A percentile compares a stretch with the other conserved stretches of the same genome.
phyloP scores from a whole-genome alignment of 2,888 invertebrate species.

The Epistrophella euchroma region DNA sequence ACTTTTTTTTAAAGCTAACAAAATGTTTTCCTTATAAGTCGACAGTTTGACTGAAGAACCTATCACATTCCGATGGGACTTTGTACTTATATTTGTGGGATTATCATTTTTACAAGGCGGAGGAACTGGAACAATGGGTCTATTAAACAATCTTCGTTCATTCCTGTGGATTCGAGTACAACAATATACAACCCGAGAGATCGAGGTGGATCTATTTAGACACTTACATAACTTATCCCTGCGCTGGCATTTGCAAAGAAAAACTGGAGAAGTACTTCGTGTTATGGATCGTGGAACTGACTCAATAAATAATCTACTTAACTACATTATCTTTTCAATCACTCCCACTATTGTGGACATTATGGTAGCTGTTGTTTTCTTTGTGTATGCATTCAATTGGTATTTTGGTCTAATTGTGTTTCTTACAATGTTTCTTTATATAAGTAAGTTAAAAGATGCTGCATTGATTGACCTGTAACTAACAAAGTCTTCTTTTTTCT shows the following conservation, averaged over 20 bases:
- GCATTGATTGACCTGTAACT: slow-evolving; percentile 33
- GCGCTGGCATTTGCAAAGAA: slow-evolving; percentile 96
- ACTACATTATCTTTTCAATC: slow-evolving; percentile 96
- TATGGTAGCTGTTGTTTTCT: slow-evolving; percentile 94
- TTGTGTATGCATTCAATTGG: slow-evolving; percentile 93
- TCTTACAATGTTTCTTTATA: slow-evolving; percentile 95
- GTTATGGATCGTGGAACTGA: slow-evolving; percentile 99
- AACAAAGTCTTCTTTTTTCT: slow-evolving; percentile 20
- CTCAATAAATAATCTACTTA: slow-evolving; percentile 96
- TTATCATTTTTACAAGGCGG: slow-evolving; percentile 98
- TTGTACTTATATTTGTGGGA: slow-evolving; percentile 92
- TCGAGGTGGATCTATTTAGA: slow-evolving; percentile 93
- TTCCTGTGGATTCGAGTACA: slow-evolving; percentile 98
- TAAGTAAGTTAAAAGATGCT: slow-evolving; percentile 87
- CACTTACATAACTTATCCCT: slow-evolving; percentile 96
- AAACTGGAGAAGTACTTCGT: slow-evolving; percentile 98
- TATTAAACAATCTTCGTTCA: slow-evolving; percentile 95
- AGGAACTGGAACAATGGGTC: slow-evolving; percentile 95
- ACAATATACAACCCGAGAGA: slow-evolving; percentile 96
- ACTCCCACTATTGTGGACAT: slow-evolving; percentile 97
- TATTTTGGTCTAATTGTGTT: slow-evolving; percentile 99
- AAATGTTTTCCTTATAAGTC: slow-evolving; percentile 85
- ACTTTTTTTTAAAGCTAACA: not conserved
- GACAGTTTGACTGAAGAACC: slow-evolving; percentile 89
- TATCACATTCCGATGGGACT: slow-evolving; percentile 93